These are phyloP conservation scores for Paraescarpia echinospica DNA, from an alignment of 1,140 invertebrate species.

Conservation along the genomic window DNA sequence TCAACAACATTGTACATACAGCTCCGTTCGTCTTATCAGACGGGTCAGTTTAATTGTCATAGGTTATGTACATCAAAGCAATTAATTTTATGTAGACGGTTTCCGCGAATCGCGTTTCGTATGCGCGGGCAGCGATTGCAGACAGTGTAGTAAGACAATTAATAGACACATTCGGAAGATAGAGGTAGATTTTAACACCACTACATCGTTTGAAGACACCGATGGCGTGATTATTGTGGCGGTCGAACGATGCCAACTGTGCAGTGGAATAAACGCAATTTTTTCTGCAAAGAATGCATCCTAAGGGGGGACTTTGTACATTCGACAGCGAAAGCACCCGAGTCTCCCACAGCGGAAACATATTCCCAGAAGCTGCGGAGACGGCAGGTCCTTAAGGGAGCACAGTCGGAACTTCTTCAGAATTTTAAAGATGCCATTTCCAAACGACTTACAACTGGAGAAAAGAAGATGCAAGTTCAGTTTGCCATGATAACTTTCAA, in stretches of 20 bases:
- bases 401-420: not conserved
- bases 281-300: constrained; percentile 75
- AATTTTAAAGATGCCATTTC: too few relatives aligned
- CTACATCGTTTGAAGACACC: not conserved
- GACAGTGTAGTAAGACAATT: too few relatives aligned
- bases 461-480: too few relatives aligned
- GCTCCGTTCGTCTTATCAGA: too few relatives aligned
- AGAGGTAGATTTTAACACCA: not conserved
- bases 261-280: constrained; percentile 68
- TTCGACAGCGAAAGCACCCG: constrained; percentile 59
- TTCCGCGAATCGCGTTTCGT: too few relatives aligned
- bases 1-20: too few relatives aligned
- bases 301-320: constrained; percentile 72
- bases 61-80: too few relatives aligned
- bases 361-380: not conserved
- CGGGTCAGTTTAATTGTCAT: too few relatives aligned
- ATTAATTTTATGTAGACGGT: too few relatives aligned
- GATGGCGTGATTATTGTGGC: constrained; percentile 14
- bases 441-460: too few relatives aligned
- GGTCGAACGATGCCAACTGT: constrained; percentile 66
- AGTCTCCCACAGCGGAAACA: not conserved
- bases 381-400: not conserved
- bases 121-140: too few relatives aligned
- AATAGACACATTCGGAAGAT: not conserved
- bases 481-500: too few relatives aligned